These are phyloP conservation scores for Thera britannica DNA, from an alignment of 2,888 invertebrate genomes.

Conservation along the genomic window DNA sequence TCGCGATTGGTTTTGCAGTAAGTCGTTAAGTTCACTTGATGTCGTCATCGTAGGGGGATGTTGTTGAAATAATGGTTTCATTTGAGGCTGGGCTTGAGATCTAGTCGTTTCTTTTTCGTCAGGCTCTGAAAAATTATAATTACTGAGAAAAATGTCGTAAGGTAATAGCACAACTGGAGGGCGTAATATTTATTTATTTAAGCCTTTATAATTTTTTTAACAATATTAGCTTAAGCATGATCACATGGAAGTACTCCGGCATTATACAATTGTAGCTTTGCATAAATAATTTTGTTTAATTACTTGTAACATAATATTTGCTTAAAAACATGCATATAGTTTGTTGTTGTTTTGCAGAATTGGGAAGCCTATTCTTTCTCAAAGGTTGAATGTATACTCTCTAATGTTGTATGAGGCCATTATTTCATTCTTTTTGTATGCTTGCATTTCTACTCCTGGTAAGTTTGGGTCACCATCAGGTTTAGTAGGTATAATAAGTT, in stretches of 20 bases:
- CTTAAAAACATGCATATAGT: no score
- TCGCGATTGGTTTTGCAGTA: slow-evolving; percentile 60
- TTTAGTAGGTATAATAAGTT: neutral
- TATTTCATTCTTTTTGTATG: neutral
- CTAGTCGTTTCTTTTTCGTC: slow-evolving; percentile 46
- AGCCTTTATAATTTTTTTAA: no score
- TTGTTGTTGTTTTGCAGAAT: neutral
- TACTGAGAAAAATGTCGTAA: no score
- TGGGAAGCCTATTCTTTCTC: neutral
- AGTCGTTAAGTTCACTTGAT: slow-evolving; percentile 64
- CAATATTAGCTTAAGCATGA: no score
- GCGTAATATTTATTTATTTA: no score
- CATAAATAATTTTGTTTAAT: no score
- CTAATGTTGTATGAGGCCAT: neutral
- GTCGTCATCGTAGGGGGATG: slow-evolving; percentile 48
- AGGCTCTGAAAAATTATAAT: slow-evolving; percentile 45
- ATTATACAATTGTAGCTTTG: no score
- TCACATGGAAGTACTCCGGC: no score
- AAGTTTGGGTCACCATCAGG: neutral
- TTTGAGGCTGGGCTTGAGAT: slow-evolving; percentile 38
- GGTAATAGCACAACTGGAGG: no score
- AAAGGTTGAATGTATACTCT: neutral
- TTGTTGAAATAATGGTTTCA: slow-evolving; percentile 35
- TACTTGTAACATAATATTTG: no score
- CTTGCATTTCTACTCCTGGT: slow-evolving; percentile 1